A percentile compares a stretch with the other conserved stretches of the same genome.
phyloP scores from a whole-genome alignment of 2,888 invertebrate species.

The Ditula angustiorana region DNA sequence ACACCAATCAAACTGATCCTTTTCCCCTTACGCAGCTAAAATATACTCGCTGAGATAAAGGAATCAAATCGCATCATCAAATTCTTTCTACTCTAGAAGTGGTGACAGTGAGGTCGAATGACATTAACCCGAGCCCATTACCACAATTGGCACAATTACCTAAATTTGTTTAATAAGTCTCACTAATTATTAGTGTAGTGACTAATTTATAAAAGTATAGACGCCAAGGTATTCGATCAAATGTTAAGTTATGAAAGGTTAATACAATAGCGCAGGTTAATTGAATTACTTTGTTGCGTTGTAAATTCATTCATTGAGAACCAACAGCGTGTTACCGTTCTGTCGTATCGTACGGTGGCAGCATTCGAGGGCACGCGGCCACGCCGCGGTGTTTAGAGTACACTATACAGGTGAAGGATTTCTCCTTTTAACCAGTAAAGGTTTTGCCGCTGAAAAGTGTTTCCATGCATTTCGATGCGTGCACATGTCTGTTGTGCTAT shows the following conservation, averaged over 20 bases:
- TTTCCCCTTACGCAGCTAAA: not conserved
- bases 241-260: not conserved
- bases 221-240: not conserved
- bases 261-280: not conserved
- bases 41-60: not conserved
- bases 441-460: too few species aligned
- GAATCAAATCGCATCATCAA: not conserved
- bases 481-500: too few species aligned
- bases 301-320: constrained; percentile 23
- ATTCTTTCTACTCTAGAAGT: not conserved
- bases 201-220: not conserved
- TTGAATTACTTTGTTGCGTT: not conserved
- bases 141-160: constrained; percentile 58
- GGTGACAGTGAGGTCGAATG: constrained; percentile 8
- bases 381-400: constrained; percentile 51
- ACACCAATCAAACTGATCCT: constrained; percentile 15
- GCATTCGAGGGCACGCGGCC: constrained; percentile 30
- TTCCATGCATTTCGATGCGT: too few species aligned
- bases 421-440: too few species aligned
- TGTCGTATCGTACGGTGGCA: constrained; percentile 2
- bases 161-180: constrained; percentile 45
- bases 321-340: constrained; percentile 16
- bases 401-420: too few species aligned
- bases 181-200: constrained; percentile 22
- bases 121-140: constrained; percentile 48